Evolutionary conservation across 2,113 vertebrate genomes (phyloP).

Genomic region (Cyrtonyx montezumae): DNA sequence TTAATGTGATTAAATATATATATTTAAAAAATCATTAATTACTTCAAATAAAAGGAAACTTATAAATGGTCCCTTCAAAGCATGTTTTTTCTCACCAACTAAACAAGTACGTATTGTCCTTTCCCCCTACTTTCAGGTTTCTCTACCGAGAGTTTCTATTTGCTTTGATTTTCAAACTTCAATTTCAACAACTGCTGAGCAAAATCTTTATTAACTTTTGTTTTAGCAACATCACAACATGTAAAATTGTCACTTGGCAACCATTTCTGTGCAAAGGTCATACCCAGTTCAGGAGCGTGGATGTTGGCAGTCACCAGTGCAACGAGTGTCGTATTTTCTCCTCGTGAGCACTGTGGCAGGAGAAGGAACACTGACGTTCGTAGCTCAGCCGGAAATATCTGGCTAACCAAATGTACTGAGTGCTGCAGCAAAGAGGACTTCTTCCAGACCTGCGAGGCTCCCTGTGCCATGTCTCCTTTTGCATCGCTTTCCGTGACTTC

Average conservation of each 20-base stretch:
- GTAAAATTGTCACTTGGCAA: conserved; percentile 45
- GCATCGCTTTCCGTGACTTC: conserved; percentile 28
- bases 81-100: neutral
- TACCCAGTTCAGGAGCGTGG: conserved; percentile 13
- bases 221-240: too few relatives aligned
- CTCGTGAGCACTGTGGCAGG: conserved; percentile 45
- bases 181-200: neutral
- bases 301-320: conserved; percentile 26
- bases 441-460: neutral
- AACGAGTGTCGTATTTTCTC: conserved; percentile 10
- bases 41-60: neutral
- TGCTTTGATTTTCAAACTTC: neutral
- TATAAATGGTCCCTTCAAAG: neutral
- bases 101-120: neutral
- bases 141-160: neutral
- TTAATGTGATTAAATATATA: neutral
- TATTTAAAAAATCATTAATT: neutral
- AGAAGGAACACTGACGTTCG: conserved; percentile 39
- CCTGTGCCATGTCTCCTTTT: neutral
- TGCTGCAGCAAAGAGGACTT: neutral
- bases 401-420: neutral
- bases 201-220: neutral
- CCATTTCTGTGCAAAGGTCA: neutral
- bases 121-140: neutral
- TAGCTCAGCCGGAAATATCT: conserved; percentile 55